A percentile compares a stretch with the other conserved stretches of the same genome.
phyloP scores from a whole-genome alignment of 2,888 invertebrate species.

The Cosmia pyralina region DNA sequence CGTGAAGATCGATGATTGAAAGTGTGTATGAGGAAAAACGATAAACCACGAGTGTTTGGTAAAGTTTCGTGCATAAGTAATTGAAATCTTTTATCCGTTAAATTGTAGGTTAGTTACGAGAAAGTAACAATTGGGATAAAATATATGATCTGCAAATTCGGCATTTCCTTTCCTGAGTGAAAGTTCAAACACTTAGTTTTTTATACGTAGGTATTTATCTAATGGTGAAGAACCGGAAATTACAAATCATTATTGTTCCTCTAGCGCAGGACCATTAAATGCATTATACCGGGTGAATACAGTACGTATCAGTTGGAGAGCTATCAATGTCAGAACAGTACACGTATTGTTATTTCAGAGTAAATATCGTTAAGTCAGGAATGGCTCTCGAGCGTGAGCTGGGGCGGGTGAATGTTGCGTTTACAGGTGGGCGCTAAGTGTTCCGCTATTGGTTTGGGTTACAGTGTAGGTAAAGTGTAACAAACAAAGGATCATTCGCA shows the following conservation, averaged over 20 bases:
- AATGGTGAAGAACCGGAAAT: conserved; percentile 60
- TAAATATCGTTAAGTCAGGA: conserved; percentile 81
- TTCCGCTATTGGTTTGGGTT: conserved; percentile 80
- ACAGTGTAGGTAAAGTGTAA: conserved; percentile 84
- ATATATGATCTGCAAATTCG: conserved; percentile 75
- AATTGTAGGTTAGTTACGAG: conserved; percentile 84
- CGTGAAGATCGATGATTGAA: conserved; percentile 77
- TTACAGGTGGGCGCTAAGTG: conserved; percentile 83
- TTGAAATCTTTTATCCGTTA: conserved; percentile 80
- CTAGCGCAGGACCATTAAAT: conserved; percentile 51
- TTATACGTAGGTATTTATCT: conserved; percentile 47
- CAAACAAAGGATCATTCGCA: conserved; percentile 87
- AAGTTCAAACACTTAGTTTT: conserved; percentile 71
- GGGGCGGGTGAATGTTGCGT: conserved; percentile 78
- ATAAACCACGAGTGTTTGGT: conserved; percentile 78
- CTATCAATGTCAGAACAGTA: conserved; percentile 75
- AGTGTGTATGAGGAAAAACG: conserved; percentile 75
- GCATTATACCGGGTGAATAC: conserved; percentile 53
- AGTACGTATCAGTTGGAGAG: conserved; percentile 72
- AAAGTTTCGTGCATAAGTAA: conserved; percentile 76
- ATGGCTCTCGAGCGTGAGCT: conserved; percentile 74
- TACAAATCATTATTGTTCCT: conserved; percentile 60
- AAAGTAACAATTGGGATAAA: conserved; percentile 82
- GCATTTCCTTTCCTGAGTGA: conserved; percentile 79
- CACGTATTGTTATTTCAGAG: conserved; percentile 78